Evolutionary conservation across 1,140 invertebrate genomes (phyloP), one percentile per base, ranked within the genome.

Genomic region (Manduca sexta): DNA sequence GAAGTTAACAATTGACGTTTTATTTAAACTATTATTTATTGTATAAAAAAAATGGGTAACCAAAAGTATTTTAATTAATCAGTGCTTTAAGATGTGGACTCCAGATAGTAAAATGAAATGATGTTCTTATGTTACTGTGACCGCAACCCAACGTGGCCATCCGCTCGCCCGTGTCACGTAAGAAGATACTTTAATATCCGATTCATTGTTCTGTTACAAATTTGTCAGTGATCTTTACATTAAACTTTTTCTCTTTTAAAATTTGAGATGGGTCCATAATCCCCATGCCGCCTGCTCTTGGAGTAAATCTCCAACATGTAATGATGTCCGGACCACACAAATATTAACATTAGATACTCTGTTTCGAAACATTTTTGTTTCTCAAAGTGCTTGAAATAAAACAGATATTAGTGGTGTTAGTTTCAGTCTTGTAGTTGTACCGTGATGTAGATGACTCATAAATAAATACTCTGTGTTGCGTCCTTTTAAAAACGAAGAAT

Each of bases 151-250:
- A 80, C 40, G 50, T 45, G 51, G 67, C 69, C 74, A 80, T 80
- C 79, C 81, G 77, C 67, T 81, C 65, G 72, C 65, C 74, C 73
- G 75, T 74, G 74, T 79, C 81, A 74, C 71, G 81, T 82, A 84
- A 84, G 68, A 55, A 58, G 79, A 84, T 83, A 82, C 79, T 83
- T 79, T 80, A 81, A 82, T 84, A 83, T 83, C 81, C 75, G 67
- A 84, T 76, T 84, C 81, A 83, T 84, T 84, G 79, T 84, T 83
- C 79, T 83, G 81, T 84, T 83, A 83, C 79, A 84, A 84, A 84
- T 83, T 84, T 84, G 81, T 84, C 79, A 84, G 81, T 76, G 81
- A 84, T 84, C 81, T 83, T 81, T 73, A 83, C 74, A 84, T 79
- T 79, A 79, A 80, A 78, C 77, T 83, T 83, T 84, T 83, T 80